These are phyloP conservation scores for Priocnemis perturbator DNA, from an alignment of 2,888 invertebrate genomes.

Conservation along the genomic window DNA sequence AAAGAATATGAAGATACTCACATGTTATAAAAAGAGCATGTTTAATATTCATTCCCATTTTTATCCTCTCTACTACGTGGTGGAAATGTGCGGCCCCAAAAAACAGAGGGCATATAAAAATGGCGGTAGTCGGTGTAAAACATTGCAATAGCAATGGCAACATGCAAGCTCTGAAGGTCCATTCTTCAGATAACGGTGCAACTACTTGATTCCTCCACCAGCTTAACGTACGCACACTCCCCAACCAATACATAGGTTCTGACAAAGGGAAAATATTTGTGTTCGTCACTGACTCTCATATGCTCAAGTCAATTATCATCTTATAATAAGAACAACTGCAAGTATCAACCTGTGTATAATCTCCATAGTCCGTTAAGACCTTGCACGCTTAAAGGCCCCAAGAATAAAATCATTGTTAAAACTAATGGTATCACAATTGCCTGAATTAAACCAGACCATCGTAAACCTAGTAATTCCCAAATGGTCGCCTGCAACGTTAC, in stretches of 20 bases:
- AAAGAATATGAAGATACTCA: slow-evolving; percentile 74
- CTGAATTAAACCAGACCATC: slow-evolving; percentile 83
- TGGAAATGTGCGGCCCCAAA: slow-evolving; percentile 98
- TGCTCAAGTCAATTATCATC: too few relatives aligned
- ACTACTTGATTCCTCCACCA: slow-evolving; percentile 94
- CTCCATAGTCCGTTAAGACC: slow-evolving; percentile 82
- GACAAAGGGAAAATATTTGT: slow-evolving; percentile 28
- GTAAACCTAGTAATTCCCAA: slow-evolving; percentile 85
- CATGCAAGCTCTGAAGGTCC: slow-evolving; percentile 97
- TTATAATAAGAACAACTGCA: not conserved
- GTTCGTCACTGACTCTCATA: slow-evolving; percentile 17
- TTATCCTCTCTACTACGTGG: slow-evolving; percentile 89
- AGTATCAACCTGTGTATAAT: slow-evolving; percentile 80
- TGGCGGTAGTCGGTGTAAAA: slow-evolving; percentile 83
- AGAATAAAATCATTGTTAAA: slow-evolving; percentile 87
- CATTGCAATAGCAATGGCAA: slow-evolving; percentile 91
- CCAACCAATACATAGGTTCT: slow-evolving; percentile 86
- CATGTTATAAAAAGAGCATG: slow-evolving; percentile 84
- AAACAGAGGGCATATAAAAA: slow-evolving; percentile 91
- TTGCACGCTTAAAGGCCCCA: slow-evolving; percentile 89
- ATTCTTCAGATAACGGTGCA: slow-evolving; percentile 96
- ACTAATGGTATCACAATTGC: slow-evolving; percentile 86
- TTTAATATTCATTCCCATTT: slow-evolving; percentile 82
- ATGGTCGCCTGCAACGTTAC: slow-evolving; percentile 78
- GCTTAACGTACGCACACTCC: slow-evolving; percentile 83